Evolutionary conservation across 64 coral and sea anemone genomes (phyloP).

Genomic region (Acropora yongei): DNA sequence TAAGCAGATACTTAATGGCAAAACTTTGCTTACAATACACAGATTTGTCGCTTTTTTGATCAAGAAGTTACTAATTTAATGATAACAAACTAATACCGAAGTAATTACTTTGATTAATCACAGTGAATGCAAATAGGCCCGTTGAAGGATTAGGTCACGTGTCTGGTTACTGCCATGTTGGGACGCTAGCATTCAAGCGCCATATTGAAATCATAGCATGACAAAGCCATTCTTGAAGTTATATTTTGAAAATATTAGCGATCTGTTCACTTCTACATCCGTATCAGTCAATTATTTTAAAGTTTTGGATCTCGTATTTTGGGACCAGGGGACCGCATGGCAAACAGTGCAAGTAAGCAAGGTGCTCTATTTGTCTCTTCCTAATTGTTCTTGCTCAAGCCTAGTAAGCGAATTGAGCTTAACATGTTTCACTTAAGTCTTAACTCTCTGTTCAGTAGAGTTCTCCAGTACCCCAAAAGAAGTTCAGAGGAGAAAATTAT

Average conservation of each 20-base stretch:
- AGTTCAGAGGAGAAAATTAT: background rate
- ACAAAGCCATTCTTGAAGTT: constrained; percentile 25
- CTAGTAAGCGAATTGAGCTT: constrained; percentile 26
- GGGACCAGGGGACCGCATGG: constrained; percentile 43
- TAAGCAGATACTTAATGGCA: too few relatives aligned
- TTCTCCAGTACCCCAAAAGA: constrained; percentile 19
- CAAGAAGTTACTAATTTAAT: too few relatives aligned
- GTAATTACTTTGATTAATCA: too few relatives aligned
- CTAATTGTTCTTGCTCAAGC: constrained; percentile 38
- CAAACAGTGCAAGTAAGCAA: constrained; percentile 22
- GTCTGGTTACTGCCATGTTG: constrained; percentile 24
- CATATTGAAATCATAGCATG: constrained; percentile 27
- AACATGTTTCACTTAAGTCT: constrained; percentile 5
- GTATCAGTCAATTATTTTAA: constrained; percentile 33
- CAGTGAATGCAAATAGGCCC: background rate
- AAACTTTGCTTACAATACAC: too few relatives aligned
- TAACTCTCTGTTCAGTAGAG: constrained; percentile 1
- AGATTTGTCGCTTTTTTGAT: too few relatives aligned
- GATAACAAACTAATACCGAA: too few relatives aligned
- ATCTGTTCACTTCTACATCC: constrained; percentile 36
- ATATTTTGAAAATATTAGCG: constrained; percentile 30
- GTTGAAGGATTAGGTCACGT: constrained; percentile 31
- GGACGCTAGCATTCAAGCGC: constrained; percentile 14
- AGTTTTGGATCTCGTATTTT: constrained; percentile 34
- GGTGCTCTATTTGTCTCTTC: constrained; percentile 9